These are phyloP conservation scores for Pangasianodon hypophthalmus DNA, from an alignment of 2,113 vertebrate genomes.

Conservation along the genomic window DNA sequence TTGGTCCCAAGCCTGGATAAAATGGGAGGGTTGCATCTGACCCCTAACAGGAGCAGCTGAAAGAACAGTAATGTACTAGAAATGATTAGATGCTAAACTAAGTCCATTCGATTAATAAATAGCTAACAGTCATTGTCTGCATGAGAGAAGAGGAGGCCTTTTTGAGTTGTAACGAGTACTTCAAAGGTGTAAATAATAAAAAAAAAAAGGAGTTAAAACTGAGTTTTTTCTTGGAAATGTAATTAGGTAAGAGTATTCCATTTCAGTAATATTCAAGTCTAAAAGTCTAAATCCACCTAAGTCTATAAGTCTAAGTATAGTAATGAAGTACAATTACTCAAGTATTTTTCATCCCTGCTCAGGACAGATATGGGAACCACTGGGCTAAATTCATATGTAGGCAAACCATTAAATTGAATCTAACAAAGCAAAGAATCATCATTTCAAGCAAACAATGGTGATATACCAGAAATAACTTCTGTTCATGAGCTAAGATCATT, in stretches of 20 bases:
- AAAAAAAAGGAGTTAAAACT: background rate
- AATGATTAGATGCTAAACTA: background rate
- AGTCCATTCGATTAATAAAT: background rate
- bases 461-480: background rate
- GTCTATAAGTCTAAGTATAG: background rate
- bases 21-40: too few species aligned
- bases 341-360: background rate
- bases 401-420: background rate
- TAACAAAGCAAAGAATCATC: background rate
- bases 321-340: background rate
- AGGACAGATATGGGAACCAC: background rate
- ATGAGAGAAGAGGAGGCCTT: background rate
- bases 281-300: background rate
- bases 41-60: too few species aligned
- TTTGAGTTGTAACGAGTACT: background rate
- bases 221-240: background rate
- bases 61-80: background rate
- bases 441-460: constrained; percentile 15
- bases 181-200: background rate
- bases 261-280: background rate
- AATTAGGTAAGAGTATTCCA: background rate
- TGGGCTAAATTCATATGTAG: background rate
- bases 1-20: too few species aligned
- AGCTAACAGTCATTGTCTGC: background rate
- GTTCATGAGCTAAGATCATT: constrained; percentile 1